A percentile compares a stretch with the other conserved stretches of the same genome.
These are phyloP conservation scores for Drosophila teissieri DNA, from an alignment of 1,140 invertebrate genomes.

Conservation along the genomic window DNA sequence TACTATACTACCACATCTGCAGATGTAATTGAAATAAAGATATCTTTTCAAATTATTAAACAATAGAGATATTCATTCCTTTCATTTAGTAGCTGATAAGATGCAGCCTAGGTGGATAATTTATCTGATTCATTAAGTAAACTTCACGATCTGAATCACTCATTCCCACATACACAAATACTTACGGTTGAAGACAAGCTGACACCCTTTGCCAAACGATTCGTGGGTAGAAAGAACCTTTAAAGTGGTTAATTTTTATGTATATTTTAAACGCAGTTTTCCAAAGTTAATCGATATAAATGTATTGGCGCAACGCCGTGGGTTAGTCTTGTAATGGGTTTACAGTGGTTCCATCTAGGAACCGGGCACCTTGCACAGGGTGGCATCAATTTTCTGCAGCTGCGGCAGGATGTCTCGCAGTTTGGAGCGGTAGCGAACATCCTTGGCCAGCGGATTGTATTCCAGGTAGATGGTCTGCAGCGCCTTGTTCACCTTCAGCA, in stretches of 20 bases:
- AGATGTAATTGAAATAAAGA: no score
- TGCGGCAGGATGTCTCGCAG: constrained; percentile 94
- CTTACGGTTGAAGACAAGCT: background rate
- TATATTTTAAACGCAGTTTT: constrained; percentile 36
- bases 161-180: background rate
- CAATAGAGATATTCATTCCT: no score
- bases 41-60: no score
- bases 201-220: background rate
- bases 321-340: constrained; percentile 33
- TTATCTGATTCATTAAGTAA: background rate
- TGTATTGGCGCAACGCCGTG: constrained; percentile 16
- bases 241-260: constrained; percentile 12
- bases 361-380: constrained; percentile 87
- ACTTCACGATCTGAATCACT: background rate
- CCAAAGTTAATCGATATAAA: constrained; percentile 31
- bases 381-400: constrained; percentile 97
- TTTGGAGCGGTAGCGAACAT: constrained; percentile 95
- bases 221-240: background rate
- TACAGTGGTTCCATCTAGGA: constrained; percentile 69
- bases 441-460: constrained; percentile 94
- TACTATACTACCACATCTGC: no score
- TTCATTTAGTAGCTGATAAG: background rate
- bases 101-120: background rate
- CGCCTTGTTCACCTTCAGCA: constrained; percentile 90
- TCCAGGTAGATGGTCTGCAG: constrained; percentile 97